These are phyloP conservation scores for Centropus bengalensis DNA, from an alignment of 2,113 vertebrate genomes.

Conservation along the genomic window DNA sequence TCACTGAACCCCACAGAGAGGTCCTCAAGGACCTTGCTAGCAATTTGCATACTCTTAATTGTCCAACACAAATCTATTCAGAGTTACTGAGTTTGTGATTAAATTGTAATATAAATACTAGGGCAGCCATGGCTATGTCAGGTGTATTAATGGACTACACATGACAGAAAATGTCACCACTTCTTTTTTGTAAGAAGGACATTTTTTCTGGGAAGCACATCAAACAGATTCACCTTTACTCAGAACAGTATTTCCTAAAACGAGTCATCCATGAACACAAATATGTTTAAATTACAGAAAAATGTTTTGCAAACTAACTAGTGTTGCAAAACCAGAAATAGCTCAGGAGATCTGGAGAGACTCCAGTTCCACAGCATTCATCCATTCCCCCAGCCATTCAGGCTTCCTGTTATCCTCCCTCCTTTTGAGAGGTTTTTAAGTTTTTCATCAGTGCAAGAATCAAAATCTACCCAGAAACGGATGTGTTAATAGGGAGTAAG, in stretches of 20 bases:
- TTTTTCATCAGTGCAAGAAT: neutral
- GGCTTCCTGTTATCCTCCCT: conserved; percentile 28
- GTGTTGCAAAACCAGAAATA: conserved; percentile 41
- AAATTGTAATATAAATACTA: neutral
- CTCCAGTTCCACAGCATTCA: neutral
- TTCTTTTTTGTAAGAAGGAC: neutral
- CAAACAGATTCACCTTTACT: neutral
- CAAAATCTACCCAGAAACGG: neutral
- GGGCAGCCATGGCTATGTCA: neutral
- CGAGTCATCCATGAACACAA: conserved; percentile 24
- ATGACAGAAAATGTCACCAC: neutral
- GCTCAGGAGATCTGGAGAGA: conserved; percentile 1
- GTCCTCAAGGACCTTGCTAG: neutral
- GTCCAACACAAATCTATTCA: neutral
- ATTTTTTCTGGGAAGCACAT: neutral
- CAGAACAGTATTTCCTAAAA: neutral
- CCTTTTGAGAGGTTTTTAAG: neutral
- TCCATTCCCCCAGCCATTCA: neutral
- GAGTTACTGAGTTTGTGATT: neutral
- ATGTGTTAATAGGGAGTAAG: conserved; percentile 17
- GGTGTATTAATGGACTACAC: neutral
- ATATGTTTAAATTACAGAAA: conserved; percentile 35
- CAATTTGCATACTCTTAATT: neutral
- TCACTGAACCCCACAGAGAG: neutral
- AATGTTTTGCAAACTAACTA: conserved; percentile 30